Evolutionary conservation across 2,797 vertebrate species (phyloP).

Genomic region (Ciconia nigra): DNA sequence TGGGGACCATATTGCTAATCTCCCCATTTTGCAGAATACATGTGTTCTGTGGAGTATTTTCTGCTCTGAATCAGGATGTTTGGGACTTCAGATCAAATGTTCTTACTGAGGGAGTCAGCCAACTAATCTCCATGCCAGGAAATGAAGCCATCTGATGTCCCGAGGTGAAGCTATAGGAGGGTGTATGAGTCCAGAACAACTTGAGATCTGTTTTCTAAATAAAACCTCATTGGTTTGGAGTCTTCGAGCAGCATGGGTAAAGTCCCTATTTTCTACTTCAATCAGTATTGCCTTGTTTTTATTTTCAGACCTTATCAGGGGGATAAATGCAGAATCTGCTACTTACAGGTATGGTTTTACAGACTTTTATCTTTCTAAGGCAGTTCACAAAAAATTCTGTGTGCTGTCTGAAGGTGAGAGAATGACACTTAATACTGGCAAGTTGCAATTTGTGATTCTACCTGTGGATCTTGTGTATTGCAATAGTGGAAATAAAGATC

Average conservation of each 20-base stretch:
- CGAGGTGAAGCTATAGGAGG: slow-evolving; percentile 53
- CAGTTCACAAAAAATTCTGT: neutral
- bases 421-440: neutral
- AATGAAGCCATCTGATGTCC: slow-evolving; percentile 65
- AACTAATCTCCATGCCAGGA: slow-evolving; percentile 59
- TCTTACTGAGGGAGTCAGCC: slow-evolving; percentile 48
- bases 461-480: neutral
- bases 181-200: slow-evolving; percentile 31
- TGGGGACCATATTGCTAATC: slow-evolving; percentile 48
- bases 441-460: neutral
- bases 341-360: neutral
- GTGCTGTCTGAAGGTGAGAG: neutral
- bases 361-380: neutral
- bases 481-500: neutral
- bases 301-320: neutral
- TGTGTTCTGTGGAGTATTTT: slow-evolving; percentile 43
- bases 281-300: neutral
- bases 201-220: slow-evolving; percentile 55
- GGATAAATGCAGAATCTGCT: neutral
- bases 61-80: slow-evolving; percentile 63
- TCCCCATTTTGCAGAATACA: slow-evolving; percentile 2
- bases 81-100: slow-evolving; percentile 60
- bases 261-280: neutral
- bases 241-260: neutral
- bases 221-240: slow-evolving; percentile 13